Evolutionary conservation across 2,888 invertebrate genomes (phyloP), one percentile per base, ranked within the genome.

Genomic region (Stenchaetothrips biformis): DNA sequence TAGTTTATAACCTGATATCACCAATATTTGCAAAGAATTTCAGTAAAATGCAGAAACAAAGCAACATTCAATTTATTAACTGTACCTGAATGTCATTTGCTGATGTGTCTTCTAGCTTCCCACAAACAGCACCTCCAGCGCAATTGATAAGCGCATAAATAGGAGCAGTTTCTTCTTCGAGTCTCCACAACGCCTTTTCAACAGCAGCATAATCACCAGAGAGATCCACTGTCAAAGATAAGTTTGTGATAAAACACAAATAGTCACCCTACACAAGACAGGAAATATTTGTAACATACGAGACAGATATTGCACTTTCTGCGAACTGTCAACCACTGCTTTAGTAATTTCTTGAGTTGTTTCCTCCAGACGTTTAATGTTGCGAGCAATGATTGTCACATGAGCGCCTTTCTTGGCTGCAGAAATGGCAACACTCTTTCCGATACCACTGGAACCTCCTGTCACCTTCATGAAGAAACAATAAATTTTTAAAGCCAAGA

Each of bases 401-500:
- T 95, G 90, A 7, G 97, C 97, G 48, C 98, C 98, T 84, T 90
- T 88, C 84, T 89, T 89, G 0, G 92, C 94, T 13, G 93, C 94
- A 85, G 94, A 90, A 48, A 92, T 88, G 0, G 97, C 98, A 18
- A 94, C 87, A 81, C 92, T 91, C 86, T 95, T 93, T 0, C 98
- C 99, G 84, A 99, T 99, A 9, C 98, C 98, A 87, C 96, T 96
- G 0, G 98, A 98, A 16, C 98, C 98, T 77, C 98, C 98, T 48
- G 97, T 97, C 78, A 98, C 89, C 91, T 91, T 81, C 7, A 81
- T 80, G 81, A 81, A 81, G 78, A 37, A 21, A 82, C 16, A 53
- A 78, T n/a, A 77, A 78, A 18, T 77, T 13, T 53, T 27, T 78
- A 13, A 9, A 27, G 4, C 27, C 67, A 59, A 59, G 21, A 0